Evolutionary conservation across 2,888 invertebrate species (phyloP).

Genomic region (Sceliomorpha sp.): DNA sequence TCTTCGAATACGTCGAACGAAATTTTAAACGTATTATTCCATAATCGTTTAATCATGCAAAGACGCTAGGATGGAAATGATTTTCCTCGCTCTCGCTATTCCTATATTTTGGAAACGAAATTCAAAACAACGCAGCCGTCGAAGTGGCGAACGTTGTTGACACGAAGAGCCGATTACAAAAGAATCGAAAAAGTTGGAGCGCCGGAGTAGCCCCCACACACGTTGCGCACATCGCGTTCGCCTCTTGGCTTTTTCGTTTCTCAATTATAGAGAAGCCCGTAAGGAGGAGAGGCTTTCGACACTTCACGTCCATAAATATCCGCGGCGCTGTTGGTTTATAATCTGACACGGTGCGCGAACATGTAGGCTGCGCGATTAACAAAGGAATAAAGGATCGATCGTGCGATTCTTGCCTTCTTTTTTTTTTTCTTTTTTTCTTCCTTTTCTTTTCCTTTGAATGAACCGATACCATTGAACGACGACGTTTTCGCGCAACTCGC

Average conservation of each 20-base stretch:
- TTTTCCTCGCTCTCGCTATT: too few relatives aligned
- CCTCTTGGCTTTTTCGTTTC: constrained; percentile 42
- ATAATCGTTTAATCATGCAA: too few relatives aligned
- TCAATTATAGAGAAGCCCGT: constrained; percentile 54
- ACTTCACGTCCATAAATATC: constrained; percentile 57
- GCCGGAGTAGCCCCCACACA: not conserved
- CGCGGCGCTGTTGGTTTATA: constrained; percentile 55
- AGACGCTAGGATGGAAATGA: too few relatives aligned
- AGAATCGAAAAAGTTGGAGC: constrained; percentile 4
- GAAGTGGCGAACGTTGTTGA: constrained; percentile 9
- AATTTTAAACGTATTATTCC: too few relatives aligned
- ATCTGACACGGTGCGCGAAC: constrained; percentile 54
- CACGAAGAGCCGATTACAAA: not conserved
- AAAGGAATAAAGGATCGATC: constrained; percentile 51
- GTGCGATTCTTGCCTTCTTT: constrained; percentile 35
- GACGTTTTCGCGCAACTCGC: constrained; percentile 24
- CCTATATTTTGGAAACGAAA: too few relatives aligned
- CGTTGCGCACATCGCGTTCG: constrained; percentile 29
- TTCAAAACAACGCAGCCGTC: constrained; percentile 2
- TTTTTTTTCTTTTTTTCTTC: too few relatives aligned
- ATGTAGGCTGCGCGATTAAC: constrained; percentile 55
- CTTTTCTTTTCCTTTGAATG: constrained; percentile 23
- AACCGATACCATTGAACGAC: constrained; percentile 20
- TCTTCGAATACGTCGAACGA: too few relatives aligned
- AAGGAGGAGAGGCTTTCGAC: constrained; percentile 55